These are phyloP conservation scores for Copsychus sechellarum DNA, from an alignment of 2,113 vertebrate species.

Conservation along the genomic window DNA sequence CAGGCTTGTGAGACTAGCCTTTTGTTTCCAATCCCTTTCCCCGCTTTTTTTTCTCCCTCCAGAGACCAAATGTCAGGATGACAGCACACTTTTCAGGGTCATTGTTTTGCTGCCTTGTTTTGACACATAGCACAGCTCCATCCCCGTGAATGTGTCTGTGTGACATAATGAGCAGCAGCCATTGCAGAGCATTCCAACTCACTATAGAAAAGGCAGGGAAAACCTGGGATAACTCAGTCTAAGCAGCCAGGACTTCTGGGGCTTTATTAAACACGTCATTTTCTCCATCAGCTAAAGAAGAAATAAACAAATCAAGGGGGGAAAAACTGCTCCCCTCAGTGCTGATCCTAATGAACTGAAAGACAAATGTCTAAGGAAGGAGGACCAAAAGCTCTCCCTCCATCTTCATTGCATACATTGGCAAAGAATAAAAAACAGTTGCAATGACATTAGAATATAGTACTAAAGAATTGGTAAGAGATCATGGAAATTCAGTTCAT, in stretches of 20 bases:
- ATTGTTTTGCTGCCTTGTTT: slow-evolving; percentile 13
- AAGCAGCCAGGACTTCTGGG: neutral
- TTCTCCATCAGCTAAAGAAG: neutral
- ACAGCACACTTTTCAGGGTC: slow-evolving; percentile 3
- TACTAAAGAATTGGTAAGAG: neutral
- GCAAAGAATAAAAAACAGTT: neutral
- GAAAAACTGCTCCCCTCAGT: neutral
- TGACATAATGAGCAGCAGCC: neutral
- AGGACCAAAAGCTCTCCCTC: neutral
- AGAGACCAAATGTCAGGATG: neutral
- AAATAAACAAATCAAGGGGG: neutral
- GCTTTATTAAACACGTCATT: neutral
- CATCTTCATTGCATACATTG: neutral
- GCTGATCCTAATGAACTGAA: neutral
- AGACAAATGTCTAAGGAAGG: neutral
- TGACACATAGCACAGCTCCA: neutral
- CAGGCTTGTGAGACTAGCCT: neutral
- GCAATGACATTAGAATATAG: neutral
- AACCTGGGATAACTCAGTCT: neutral
- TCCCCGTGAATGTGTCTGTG: neutral
- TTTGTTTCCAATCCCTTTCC: neutral
- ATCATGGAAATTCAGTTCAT: slow-evolving; percentile 20
- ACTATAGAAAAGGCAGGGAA: neutral
- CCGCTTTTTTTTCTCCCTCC: accelerated
- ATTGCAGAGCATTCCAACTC: neutral